Percentiles rank a stretch among this genome's conserved stretches.
Conservation (phyloP, 1,140 invertebrate genomes). For the Drosophila sulfurigaster region DNA sequence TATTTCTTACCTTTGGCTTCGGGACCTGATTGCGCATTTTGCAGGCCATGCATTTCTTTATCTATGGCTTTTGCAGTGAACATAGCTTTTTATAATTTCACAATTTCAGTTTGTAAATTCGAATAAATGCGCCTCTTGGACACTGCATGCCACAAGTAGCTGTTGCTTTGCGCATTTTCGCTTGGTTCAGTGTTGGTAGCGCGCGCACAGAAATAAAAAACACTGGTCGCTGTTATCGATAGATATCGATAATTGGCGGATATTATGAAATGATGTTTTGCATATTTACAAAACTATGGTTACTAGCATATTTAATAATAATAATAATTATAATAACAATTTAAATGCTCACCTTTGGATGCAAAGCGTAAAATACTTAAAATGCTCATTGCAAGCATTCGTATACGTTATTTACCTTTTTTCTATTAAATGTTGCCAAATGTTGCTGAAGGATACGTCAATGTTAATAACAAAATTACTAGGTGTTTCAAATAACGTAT, state of each 20-base stretch:
- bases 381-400: no score
- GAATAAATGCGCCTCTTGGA: constrained; percentile 24
- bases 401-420: no score
- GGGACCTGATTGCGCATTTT: constrained; percentile 50
- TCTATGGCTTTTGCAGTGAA: constrained; percentile 15
- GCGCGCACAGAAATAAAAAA: background rate
- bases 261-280: no score
- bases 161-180: constrained; percentile 22
- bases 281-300: no score
- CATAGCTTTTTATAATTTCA: constrained; percentile 25
- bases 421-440: no score
- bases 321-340: no score
- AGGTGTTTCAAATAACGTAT: no score
- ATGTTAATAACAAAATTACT: no score
- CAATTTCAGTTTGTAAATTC: constrained; percentile 28
- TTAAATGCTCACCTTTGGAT: no score
- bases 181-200: constrained; percentile 18
- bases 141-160: constrained; percentile 47
- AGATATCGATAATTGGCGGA: constrained; percentile 25
- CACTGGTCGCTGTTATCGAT: constrained; percentile 7
- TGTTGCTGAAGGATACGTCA: no score
- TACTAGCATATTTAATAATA: no score
- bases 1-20: constrained; percentile 61
- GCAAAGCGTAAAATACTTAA: no score
- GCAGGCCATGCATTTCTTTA: constrained; percentile 6